A percentile compares a stretch with the other conserved stretches of the same genome.
phyloP scores from a whole-genome alignment of 2,888 invertebrate species.

The Ormyrus rosae region DNA sequence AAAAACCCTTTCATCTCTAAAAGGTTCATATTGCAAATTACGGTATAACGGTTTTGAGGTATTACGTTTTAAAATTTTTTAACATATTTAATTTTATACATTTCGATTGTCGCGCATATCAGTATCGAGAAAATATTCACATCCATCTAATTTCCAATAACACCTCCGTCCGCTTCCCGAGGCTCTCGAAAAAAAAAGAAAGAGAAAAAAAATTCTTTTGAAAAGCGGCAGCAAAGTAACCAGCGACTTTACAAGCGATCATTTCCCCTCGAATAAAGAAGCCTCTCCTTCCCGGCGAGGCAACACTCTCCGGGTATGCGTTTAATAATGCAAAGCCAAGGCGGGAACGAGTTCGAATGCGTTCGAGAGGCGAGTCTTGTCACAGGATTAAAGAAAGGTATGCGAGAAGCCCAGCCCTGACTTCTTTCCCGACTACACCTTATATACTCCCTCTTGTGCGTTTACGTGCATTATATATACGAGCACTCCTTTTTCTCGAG shows the following conservation, averaged over 20 bases:
- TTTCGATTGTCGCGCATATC: too few species aligned
- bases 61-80: too few species aligned
- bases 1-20: slow-evolving; percentile 41
- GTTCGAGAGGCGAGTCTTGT: slow-evolving; percentile 1
- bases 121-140: too few species aligned
- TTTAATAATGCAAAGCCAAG: slow-evolving; percentile 36
- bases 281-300: neutral
- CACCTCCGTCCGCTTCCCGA: too few species aligned
- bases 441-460: neutral
- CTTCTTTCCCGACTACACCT: too few species aligned
- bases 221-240: too few species aligned
- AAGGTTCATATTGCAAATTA: slow-evolving; percentile 33
- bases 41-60: slow-evolving; percentile 4
- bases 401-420: neutral
- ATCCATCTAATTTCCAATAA: too few species aligned
- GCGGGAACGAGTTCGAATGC: slow-evolving; percentile 15
- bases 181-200: too few species aligned
- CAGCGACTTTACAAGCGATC: too few species aligned
- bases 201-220: too few species aligned
- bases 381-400: slow-evolving; percentile 39
- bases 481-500: neutral
- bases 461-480: neutral
- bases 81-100: too few species aligned
- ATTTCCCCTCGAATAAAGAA: neutral
- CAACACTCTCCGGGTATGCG: neutral